Base-by-base conservation (phyloP, 2,113 vertebrate genomes). In the Nibea albiflora region DNA sequence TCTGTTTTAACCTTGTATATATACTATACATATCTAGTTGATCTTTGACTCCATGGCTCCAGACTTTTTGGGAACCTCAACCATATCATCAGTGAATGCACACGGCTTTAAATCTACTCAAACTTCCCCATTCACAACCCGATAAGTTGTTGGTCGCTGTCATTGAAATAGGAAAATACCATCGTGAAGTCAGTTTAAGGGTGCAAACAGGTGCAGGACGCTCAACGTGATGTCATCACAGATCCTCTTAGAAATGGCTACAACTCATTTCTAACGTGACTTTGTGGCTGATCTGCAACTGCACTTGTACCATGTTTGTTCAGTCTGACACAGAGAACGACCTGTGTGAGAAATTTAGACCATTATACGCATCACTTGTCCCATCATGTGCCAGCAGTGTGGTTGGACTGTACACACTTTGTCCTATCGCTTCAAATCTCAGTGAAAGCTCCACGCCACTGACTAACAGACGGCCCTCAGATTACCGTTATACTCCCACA, bases 241-340 rank as follows among this genome's bases (percentile, higher is more conserved):
- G 14, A 78, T 63, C 11, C 28, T 66, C 28, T 76, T 66, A 63
- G 46, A 73, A 77, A 83, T 78, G 49, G 57, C 57, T 79, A 62
- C 67, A 71, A 75, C 68, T 78, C 16, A 61, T 64, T 64, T 85
- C 16, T 61, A 75, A 39, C 49, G 53, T 64, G 11, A 68, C 35
- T 62, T 26, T 54, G 61, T 54, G 72, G 6, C 31, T 53, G 22
- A 70, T 66, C 62, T 39, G 15, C 16, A 63, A 26, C 39, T 80
- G 39, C n/a, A 20, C 64, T 56, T 8, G 15, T 20, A 16, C 14
- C 4, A 20, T 15, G 4, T 71, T 24, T 6, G 7, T 73, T 53
- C 26, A 68, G 35, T 47, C 24, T 12, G 47, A 71, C 16, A 19
- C 26, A 35, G 19, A 76, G 12, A 70, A 26, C 14, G 11, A 22